Evolutionary conservation across 2,113 vertebrate genomes (phyloP).

Genomic region (Apodemus sylvaticus): DNA sequence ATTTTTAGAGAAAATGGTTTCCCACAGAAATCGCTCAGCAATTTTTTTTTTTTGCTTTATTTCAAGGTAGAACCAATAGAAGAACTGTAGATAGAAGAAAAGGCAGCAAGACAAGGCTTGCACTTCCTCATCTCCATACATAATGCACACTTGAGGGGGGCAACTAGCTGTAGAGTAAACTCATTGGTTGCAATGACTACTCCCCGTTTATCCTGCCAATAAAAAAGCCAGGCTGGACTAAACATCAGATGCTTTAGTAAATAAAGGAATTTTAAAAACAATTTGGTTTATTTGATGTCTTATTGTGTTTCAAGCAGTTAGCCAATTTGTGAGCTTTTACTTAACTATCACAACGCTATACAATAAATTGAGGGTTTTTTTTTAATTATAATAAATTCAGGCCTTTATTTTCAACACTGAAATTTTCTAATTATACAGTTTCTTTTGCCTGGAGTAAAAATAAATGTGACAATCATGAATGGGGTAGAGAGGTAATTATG

Average conservation of each 20-base stretch:
- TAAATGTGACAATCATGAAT: conserved; percentile 69
- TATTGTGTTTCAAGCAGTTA: conserved; percentile 63
- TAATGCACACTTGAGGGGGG: conserved; percentile 70
- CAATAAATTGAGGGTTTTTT: not conserved
- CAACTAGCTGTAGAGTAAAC: conserved; percentile 65
- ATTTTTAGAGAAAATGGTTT: conserved; percentile 75
- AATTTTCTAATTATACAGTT: conserved; percentile 52
- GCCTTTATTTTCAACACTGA: conserved; percentile 55
- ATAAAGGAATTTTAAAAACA: conserved; percentile 67
- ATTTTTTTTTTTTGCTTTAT: conserved; percentile 71
- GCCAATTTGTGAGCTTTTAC: conserved; percentile 45
- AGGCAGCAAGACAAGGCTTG: conserved; percentile 56
- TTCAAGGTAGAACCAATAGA: conserved; percentile 63
- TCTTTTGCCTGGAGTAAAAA: conserved; percentile 66
- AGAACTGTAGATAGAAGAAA: conserved; percentile 78
- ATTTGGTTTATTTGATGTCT: conserved; percentile 54
- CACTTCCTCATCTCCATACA: conserved; percentile 60
- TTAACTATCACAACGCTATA: not conserved
- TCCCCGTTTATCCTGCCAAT: conserved; percentile 77
- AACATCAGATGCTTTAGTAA: conserved; percentile 51
- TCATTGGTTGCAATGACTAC: conserved; percentile 68
- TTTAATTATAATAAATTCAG: conserved; percentile 61
- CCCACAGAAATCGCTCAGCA: conserved; percentile 68
- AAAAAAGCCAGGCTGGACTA: conserved; percentile 69
- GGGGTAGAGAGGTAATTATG: conserved; percentile 45